These are phyloP conservation scores for Parotocinclus haroldoi DNA, from an alignment of 2,797 vertebrate genomes.

Conservation along the genomic window DNA sequence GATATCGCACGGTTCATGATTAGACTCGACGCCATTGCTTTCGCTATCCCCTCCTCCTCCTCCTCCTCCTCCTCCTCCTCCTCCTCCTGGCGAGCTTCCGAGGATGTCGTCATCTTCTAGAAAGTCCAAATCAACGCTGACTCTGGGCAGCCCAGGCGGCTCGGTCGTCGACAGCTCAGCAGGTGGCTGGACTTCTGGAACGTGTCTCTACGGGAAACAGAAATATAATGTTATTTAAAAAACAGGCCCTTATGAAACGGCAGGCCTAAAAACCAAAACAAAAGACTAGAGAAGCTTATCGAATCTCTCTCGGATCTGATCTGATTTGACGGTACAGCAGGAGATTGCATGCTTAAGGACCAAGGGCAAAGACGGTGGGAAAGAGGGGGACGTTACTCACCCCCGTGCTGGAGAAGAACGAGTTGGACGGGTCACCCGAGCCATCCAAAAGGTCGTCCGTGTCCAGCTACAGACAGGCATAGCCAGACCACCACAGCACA, in stretches of 20 bases:
- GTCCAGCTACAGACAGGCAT: conserved; percentile 86
- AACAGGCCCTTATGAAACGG: not conserved
- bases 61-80: conserved; percentile 58
- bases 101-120: conserved; percentile 95
- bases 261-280: conserved; percentile 2
- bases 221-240: not conserved
- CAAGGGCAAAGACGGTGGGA: conserved; percentile 53
- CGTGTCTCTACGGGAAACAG: conserved; percentile 75
- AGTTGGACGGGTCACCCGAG: conserved; percentile 88
- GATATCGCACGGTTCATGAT: conserved; percentile 90
- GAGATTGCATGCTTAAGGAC: conserved; percentile 62
- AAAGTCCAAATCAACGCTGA: conserved; percentile 95
- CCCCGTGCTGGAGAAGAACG: conserved; percentile 91
- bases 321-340: conserved; percentile 58
- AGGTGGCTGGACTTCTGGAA: conserved; percentile 79
- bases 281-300: conserved; percentile 14
- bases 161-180: conserved; percentile 74
- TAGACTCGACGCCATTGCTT: conserved; percentile 71
- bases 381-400: conserved; percentile 76
- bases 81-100: conserved; percentile 75
- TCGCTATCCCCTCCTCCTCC: conserved; percentile 64
- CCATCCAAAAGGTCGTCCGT: conserved; percentile 97
- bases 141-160: conserved; percentile 70
- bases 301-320: conserved; percentile 39
- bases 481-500: conserved; percentile 61